phyloP scores from a whole-genome alignment of 1,140 invertebrate species.

The Drosophila elegans region DNA sequence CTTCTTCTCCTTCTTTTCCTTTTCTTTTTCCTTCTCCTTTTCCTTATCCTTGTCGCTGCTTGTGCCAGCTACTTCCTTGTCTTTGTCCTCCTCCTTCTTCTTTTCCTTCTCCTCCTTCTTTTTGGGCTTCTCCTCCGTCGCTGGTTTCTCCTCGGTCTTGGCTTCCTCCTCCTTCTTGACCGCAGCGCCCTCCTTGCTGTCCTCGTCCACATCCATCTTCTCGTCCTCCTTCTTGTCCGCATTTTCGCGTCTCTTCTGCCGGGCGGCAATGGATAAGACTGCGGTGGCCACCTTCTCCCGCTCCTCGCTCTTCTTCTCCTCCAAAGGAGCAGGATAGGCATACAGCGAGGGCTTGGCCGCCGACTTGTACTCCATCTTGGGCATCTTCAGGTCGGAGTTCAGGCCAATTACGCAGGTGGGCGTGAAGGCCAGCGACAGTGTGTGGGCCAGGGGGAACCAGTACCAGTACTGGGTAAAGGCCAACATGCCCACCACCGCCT shows the following conservation, averaged over 20 bases:
- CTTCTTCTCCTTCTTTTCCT: conserved; percentile 89
- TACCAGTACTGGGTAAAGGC: conserved; percentile 99
- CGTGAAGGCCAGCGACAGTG: conserved; percentile 97
- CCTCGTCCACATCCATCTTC: conserved; percentile 91
- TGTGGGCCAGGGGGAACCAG: conserved; percentile 99
- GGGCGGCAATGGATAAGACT: conserved; percentile 97
- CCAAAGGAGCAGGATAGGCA: conserved; percentile 97
- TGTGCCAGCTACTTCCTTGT: conserved; percentile 84
- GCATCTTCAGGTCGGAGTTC: conserved; percentile 98
- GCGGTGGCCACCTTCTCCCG: conserved; percentile 98
- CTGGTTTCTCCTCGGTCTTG: conserved; percentile 85
- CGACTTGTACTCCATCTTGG: conserved; percentile 96
- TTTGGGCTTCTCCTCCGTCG: conserved; percentile 75
- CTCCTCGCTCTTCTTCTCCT: conserved; percentile 99
- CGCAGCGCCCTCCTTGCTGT: conserved; percentile 87
- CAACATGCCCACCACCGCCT: conserved; percentile 98
- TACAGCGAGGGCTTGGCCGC: conserved; percentile 97
- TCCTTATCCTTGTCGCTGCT: conserved; percentile 84
- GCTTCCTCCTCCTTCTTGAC: conserved; percentile 86
- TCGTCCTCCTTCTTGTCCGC: conserved; percentile 87
- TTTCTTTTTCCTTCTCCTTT: conserved; percentile 80
- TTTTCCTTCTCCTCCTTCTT: conserved; percentile 86
- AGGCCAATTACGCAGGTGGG: conserved; percentile 98
- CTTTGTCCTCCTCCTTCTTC: conserved; percentile 76
- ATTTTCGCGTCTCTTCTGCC: conserved; percentile 92